Evolutionary conservation across 2,888 invertebrate species (phyloP).

Genomic region (Erebia aethiops): DNA sequence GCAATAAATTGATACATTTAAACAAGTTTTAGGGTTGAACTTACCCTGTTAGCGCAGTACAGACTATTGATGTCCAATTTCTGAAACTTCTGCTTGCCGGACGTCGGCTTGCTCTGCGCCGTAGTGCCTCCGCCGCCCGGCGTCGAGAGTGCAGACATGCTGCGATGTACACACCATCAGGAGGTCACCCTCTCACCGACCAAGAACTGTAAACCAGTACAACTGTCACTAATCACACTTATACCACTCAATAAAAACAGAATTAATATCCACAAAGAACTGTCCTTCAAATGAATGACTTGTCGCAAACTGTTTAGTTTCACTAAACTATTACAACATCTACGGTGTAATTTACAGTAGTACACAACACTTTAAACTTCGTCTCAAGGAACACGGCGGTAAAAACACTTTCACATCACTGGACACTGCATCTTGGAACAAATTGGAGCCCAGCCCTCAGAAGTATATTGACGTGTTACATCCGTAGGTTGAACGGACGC

Average conservation of each 20-base stretch:
- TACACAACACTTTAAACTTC: constrained; percentile 26
- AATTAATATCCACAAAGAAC: constrained; percentile 46
- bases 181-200: constrained; percentile 78
- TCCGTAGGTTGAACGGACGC: constrained; percentile 67
- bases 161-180: constrained; percentile 96
- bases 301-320: constrained; percentile 33
- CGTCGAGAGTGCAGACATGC: constrained; percentile 98
- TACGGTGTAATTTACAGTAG: constrained; percentile 23
- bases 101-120: constrained; percentile 83
- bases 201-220: constrained; percentile 76
- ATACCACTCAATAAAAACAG: constrained; percentile 44
- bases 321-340: constrained; percentile 33
- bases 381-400: constrained; percentile 47
- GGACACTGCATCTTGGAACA: constrained; percentile 51
- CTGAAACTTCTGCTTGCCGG: constrained; percentile 96
- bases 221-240: constrained; percentile 51
- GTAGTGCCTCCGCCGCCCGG: constrained; percentile 85
- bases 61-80: constrained; percentile 99
- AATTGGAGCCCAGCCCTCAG: constrained; percentile 74
- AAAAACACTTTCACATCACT: constrained; percentile 73
- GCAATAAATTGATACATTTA: neutral
- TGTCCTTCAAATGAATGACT: constrained; percentile 51
- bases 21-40: constrained; percentile 46
- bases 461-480: constrained; percentile 82
- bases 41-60: constrained; percentile 93